Base-by-base conservation (phyloP, 2,888 invertebrate genomes). In the Unio pictorum region DNA sequence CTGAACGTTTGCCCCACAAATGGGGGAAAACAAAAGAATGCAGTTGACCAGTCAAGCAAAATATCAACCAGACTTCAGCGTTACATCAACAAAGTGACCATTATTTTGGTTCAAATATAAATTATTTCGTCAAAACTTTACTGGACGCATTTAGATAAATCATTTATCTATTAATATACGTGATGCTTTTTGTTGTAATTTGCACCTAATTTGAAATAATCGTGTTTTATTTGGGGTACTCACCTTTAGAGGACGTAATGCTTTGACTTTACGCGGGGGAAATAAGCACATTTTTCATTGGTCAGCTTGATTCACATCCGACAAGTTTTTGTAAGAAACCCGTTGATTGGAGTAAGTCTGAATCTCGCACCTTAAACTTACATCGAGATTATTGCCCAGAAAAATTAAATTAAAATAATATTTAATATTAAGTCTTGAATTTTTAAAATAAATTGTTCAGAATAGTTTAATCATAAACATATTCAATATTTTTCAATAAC, bases 181-280 rank as follows among this genome's bases (percentile, higher is more conserved):
- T 57, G 26, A 63, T 59, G 60, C n/a, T 55, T 63, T 64, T 69
- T 23, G 20, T n/a, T 63, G 11, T 67, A 64, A 61, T 45, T 58
- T 30, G 18, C 28, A 67, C 58, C 60, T 63, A 61, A 68, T 68
- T 62, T 26, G 56, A 61, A 67, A 68, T 68, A 72, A 71, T 68
- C 66, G 23, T 68, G 61, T 67, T 78, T 67, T 68, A 66, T 69
- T 68, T 60, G 59, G 71, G 71, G 73, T 73, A 81, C 81, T 79
- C 75, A 81, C 81, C 81, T 81, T 80, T 78, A 72, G 75, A 80
- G 78, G 79, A 79, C 80, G 79, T 73, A 72, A 73, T 67, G 67
- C 79, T 79, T 82, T 81, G 73, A 82, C 80, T 82, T 80, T 82
- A 82, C 82, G 82, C 82, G 82, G 82, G 82, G 74, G 79, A 76